These are phyloP conservation scores for Minunthozetes semirufus DNA, from an alignment of 2,888 invertebrate genomes.

Conservation along the genomic window DNA sequence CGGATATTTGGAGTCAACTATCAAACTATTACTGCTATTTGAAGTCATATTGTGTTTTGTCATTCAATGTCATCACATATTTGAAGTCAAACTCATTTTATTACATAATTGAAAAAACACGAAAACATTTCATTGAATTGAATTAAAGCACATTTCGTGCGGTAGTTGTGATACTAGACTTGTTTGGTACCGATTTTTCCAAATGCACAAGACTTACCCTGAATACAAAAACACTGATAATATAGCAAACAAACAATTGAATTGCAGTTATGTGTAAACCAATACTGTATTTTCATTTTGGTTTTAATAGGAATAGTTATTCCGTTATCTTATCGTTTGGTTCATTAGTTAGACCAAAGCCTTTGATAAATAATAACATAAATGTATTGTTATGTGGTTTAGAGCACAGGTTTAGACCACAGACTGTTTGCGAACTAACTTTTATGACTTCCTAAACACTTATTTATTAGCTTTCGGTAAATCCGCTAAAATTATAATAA, in stretches of 20 bases:
- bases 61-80: background rate
- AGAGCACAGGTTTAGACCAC: too few species aligned
- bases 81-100: background rate
- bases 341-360: background rate
- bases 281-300: background rate
- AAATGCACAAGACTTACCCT: background rate
- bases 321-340: background rate
- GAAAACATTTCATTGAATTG: background rate
- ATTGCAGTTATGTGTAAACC: background rate
- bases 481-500: too few species aligned
- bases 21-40: background rate
- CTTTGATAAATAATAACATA: background rate
- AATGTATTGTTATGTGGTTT: background rate
- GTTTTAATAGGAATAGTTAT: background rate
- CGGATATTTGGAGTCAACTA: background rate
- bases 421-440: too few species aligned
- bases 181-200: background rate
- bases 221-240: background rate
- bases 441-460: too few species aligned
- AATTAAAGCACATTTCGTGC: background rate
- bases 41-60: background rate
- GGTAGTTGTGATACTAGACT: background rate
- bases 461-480: too few species aligned
- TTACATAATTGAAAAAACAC: background rate
- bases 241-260: background rate